A percentile compares a stretch with the other conserved stretches of the same genome.
Evolutionary conservation across 2,888 invertebrate genomes (phyloP).

Genomic region (Nemoura dubitans): DNA sequence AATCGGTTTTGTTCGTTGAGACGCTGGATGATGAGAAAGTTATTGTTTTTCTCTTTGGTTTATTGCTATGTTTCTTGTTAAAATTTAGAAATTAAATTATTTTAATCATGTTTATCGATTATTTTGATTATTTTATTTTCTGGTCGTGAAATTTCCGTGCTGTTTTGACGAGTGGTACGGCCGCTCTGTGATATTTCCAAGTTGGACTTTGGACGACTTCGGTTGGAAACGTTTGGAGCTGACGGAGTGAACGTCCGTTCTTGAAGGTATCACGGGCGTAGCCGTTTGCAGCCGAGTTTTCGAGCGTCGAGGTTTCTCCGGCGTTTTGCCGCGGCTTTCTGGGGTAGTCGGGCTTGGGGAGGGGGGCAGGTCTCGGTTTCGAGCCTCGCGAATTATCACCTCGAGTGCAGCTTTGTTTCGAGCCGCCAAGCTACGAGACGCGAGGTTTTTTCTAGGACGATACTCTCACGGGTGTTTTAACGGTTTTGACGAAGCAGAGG

Average conservation of each 20-base stretch:
- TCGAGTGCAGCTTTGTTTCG: too few species aligned
- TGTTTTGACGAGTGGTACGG: neutral
- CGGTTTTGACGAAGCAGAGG: slow-evolving; percentile 24
- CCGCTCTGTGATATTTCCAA: too few species aligned
- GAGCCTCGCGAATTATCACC: neutral
- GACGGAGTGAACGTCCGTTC: too few species aligned
- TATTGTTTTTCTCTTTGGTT: slow-evolving; percentile 41
- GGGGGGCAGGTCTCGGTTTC: neutral
- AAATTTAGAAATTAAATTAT: slow-evolving; percentile 47
- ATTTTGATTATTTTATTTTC: neutral
- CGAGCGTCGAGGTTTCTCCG: too few species aligned
- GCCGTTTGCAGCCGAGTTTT: too few species aligned
- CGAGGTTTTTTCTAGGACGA: slow-evolving; percentile 28
- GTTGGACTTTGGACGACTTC: too few species aligned
- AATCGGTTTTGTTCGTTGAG: too few species aligned
- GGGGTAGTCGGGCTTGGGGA: neutral
- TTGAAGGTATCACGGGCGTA: too few species aligned
- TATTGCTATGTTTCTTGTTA: slow-evolving; percentile 31
- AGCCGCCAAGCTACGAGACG: neutral
- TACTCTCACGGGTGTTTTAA: slow-evolving; percentile 35
- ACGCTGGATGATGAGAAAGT: too few species aligned
- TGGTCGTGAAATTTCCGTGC: neutral
- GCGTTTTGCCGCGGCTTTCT: neutral
- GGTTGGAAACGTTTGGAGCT: too few species aligned
- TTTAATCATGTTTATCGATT: slow-evolving; percentile 36